Evolutionary conservation across 92 coral and sea anemone genomes (phyloP), one percentile per base, ranked within the genome.

Genomic region (Phenganax stokvisi): DNA sequence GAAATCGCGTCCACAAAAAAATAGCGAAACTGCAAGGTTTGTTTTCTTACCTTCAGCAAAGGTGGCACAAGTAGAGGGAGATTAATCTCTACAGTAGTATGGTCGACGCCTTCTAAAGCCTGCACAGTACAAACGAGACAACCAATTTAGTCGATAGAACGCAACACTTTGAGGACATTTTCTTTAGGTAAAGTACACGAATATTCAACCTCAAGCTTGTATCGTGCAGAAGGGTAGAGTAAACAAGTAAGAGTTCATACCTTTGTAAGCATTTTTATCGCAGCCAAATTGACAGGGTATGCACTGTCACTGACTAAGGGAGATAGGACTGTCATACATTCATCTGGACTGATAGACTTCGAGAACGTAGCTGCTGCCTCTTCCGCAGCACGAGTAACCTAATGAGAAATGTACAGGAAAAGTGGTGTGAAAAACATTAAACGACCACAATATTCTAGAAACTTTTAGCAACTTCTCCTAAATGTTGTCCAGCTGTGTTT

Each of bases 351-450:
- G 44, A 94, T 89, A n/a, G 85, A 83, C 74, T 87, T 91, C 62
- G 98, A 97, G 68, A 92, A 90, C 25, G 97, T 88, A 66, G 85
- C 85, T 20, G 98, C 96, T 37, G 97, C 98, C 78, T 94, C 98
- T 85, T 94, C 98, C 10, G 97, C 98, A 58, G 91, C 91, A n/a
- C 98, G 94, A 56, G 89, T 94, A 72, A 94, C 93, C 98, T 93
- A 78, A 28, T 15, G 72, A 54, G 57, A 15, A 53, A 51, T 20
- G 51, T 55, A 28, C 10, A 7, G 53, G 61, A 74, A 15, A 17
- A n/a, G 12, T 57, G 4, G 31, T 37, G n/a, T 66, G 15, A 37
- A 44, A 37, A 65, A 3, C 75, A 57, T 10, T 20, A 20, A 20
- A 20, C 25, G 25, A 20, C 25, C 25, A 20, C 25, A 20, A 20